Evolutionary conservation across 2,113 vertebrate genomes (phyloP), one percentile per base, ranked within the genome.

Genomic region (Oophaga pumilio): DNA sequence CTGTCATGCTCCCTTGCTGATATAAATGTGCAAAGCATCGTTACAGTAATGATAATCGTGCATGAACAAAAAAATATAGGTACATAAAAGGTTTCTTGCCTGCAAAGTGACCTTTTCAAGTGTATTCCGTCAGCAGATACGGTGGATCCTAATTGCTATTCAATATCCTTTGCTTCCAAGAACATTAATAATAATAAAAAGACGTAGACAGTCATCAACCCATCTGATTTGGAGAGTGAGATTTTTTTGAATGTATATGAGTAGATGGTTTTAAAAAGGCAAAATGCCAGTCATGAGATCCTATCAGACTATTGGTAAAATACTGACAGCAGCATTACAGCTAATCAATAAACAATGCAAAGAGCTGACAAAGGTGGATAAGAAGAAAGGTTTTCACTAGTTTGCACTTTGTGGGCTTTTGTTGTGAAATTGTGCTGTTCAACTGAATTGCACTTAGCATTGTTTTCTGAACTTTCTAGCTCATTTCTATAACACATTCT

Each of bases 91-190:
- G 76, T 88, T 91, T 91, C 88, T 91, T 93, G 92, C 83, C 89
- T 91, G 89, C 79, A 92, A 88, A 95, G 94, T 95, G 93, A 96
- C 94, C 95, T 95, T 95, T 93, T 91, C 92, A 92, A 92, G 91
- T 89, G 91, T 91, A 93, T 90, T 93, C 93, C 94, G 91, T 91
- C 88, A 91, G 91, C 89, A 91, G 91, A 93, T 83, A 93, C 91
- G 92, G 91, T 92, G 91, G 89, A 79, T 93, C 90, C 89, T 93
- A 92, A 94, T 94, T 92, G 93, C 89, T 91, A 89, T 92, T 93
- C 93, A 92, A 90, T 94, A 93, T 91, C 93, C 91, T 90, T 92
- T 90, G 90, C 89, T 92, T 92, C 92, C 88, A 85, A 93, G 90
- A 79, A 92, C 88, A 94, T 93, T 93, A 92, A 94, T 93, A 92